Evolutionary conservation across 1,140 invertebrate species (phyloP).

Genomic region (Glomeris maerens): DNA sequence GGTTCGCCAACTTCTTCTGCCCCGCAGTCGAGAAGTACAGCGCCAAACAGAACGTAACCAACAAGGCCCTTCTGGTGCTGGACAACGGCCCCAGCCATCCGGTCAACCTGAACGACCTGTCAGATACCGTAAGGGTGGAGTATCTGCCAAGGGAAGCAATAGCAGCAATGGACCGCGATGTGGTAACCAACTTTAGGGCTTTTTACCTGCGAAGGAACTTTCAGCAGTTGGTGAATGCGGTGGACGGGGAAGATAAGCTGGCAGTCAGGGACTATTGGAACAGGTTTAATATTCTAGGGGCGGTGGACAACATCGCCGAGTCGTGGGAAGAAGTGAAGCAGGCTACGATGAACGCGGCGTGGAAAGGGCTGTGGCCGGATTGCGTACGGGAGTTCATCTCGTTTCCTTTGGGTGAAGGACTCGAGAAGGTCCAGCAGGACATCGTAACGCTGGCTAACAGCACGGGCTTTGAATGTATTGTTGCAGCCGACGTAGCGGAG

Average conservation of each 20-base stretch:
- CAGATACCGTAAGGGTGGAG: not conserved
- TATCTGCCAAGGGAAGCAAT: not conserved
- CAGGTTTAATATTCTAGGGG: not conserved
- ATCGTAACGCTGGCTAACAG: not conserved
- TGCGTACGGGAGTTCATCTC: not conserved
- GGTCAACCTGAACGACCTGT: not conserved
- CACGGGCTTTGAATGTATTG: not conserved
- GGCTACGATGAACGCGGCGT: not conserved
- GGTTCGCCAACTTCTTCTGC: constrained; percentile 25
- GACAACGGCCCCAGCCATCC: not conserved
- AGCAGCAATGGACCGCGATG: not conserved
- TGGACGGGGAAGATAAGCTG: not conserved
- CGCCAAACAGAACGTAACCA: too few species aligned
- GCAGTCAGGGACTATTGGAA: not conserved
- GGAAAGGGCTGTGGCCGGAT: not conserved
- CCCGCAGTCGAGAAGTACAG: too few species aligned
- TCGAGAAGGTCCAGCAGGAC: not conserved
- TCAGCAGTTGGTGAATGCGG: not conserved
- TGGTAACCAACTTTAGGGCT: not conserved
- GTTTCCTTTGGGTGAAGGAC: too few species aligned
- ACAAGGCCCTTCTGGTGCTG: not conserved
- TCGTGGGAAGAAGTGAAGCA: not conserved
- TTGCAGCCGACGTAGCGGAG: not conserved
- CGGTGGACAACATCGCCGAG: not conserved
- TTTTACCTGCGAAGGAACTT: not conserved